A percentile compares a stretch with the other conserved stretches of the same genome.
phyloP scores from a whole-genome alignment of 2,113 vertebrate species.

The Campylomormyrus tamandua region DNA sequence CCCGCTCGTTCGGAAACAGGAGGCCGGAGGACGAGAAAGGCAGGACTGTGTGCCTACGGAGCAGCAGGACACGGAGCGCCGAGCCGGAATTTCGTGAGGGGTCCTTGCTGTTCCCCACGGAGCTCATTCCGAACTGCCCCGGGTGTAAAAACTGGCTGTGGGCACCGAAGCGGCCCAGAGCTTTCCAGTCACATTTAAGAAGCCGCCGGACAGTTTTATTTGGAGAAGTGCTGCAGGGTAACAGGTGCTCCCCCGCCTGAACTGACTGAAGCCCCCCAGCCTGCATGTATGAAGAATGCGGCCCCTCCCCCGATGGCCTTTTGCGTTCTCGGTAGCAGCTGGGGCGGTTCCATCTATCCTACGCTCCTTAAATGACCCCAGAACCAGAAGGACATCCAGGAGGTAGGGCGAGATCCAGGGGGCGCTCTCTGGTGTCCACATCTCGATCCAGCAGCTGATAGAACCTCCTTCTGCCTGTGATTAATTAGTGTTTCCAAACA shows the following conservation, averaged over 20 bases:
- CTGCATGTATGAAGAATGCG: background rate
- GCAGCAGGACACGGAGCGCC: background rate
- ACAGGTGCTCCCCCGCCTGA: background rate
- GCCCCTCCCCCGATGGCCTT: background rate
- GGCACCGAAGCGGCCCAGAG: background rate
- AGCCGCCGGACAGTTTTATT: background rate
- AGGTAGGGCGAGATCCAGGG: slow-evolving; percentile 51
- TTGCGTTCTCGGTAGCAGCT: background rate
- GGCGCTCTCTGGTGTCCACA: slow-evolving; percentile 58
- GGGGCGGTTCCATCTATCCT: slow-evolving; percentile 47
- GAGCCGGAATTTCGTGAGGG: background rate
- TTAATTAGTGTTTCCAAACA: slow-evolving; percentile 51
- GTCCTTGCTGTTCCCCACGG: background rate
- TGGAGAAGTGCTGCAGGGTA: background rate
- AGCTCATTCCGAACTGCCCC: background rate
- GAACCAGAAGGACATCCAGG: slow-evolving; percentile 47
- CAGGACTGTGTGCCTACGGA: background rate
- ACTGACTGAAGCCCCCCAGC: background rate
- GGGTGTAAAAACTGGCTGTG: background rate
- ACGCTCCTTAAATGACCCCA: slow-evolving; percentile 49
- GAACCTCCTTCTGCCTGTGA: slow-evolving; percentile 54
- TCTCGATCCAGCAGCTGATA: slow-evolving; percentile 64
- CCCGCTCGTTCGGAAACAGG: background rate
- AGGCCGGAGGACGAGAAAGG: background rate
- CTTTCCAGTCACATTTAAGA: background rate